phyloP scores from a whole-genome alignment of 2,113 vertebrate species.

The Rhineura floridana region DNA sequence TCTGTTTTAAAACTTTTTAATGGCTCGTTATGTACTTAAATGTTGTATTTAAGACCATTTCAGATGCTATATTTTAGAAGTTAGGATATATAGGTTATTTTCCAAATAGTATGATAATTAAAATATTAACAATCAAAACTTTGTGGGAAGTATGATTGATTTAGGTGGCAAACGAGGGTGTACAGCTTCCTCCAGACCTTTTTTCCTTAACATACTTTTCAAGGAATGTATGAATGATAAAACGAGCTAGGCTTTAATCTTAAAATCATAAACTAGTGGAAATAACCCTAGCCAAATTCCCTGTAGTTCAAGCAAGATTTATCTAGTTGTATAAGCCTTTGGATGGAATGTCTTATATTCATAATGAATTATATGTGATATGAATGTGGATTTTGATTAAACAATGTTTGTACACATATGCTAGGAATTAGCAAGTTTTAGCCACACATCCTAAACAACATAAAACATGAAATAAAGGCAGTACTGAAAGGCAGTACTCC shows the following conservation, averaged over 20 bases:
- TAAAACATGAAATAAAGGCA: too few relatives aligned
- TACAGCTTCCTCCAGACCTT: neutral
- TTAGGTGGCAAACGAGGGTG: neutral
- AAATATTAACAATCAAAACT: constrained; percentile 15
- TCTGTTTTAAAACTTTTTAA: constrained; percentile 3
- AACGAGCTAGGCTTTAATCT: neutral
- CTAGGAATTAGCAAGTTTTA: neutral
- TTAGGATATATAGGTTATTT: constrained; percentile 24
- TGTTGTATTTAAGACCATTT: neutral
- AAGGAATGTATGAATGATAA: neutral
- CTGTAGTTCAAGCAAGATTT: constrained; percentile 20
- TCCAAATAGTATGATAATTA: constrained; percentile 3
- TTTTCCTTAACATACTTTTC: neutral
- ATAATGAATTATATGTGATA: neutral
- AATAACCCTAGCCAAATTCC: neutral
- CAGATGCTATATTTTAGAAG: neutral
- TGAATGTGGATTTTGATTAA: neutral
- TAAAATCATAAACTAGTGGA: neutral
- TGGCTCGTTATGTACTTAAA: neutral
- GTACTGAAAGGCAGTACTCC: too few relatives aligned
- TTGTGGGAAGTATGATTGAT: constrained; percentile 5
- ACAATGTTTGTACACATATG: neutral
- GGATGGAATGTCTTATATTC: neutral
- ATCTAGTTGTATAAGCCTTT: neutral
- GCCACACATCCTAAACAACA: neutral